Evolutionary conservation across 2,888 invertebrate species (phyloP), one percentile per base, ranked within the genome.

Genomic region (Girardia tigrina): DNA sequence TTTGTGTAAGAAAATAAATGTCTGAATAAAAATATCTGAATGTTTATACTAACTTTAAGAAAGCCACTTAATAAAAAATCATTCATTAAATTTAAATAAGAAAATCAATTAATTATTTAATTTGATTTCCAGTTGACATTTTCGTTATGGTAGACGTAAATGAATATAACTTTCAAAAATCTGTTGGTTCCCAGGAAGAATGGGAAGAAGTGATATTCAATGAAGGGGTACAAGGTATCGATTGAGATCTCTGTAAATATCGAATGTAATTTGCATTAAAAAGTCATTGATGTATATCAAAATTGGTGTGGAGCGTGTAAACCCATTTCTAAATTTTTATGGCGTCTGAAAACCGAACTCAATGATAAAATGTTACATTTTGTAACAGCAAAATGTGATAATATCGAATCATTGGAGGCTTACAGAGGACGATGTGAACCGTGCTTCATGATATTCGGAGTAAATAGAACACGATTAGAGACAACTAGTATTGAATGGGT

Each of bases 291-390:
- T 82, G 88, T 93, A 16, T 93, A 90, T 83, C 89, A 92, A 6
- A 90, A 90, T 78, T 94, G 93, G 93, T 90, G 91, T 81, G 93
- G 93, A 0, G 92, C 92, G 0, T 92, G 92, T 81, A 84, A 88
- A 76, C 91, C 90, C 27, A 91, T 93, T 90, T 86, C 90, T 74
- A 90, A 90, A 71, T 90, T 89, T 82, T 86, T 94, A 79, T 90
- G 90, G 83, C 91, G 90, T 85, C 87, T 92, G 78, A 92, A 92
- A 84, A 87, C 92, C 80, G 92, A 93, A 85, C 84, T 91, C n/a
- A 92, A 91, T 6, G 92, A 92, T 76, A 90, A 91, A 81, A 85
- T 88, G 80, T 85, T 94, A 72, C 89, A 89, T 77, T 87, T 91
- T 78, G 92, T 90, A 6, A 86, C 90, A 80, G 90, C 90, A 0